Evolutionary conservation across 2,797 vertebrate species (phyloP), one percentile per base, ranked within the genome.

Genomic region (Pangasius krempfi): DNA sequence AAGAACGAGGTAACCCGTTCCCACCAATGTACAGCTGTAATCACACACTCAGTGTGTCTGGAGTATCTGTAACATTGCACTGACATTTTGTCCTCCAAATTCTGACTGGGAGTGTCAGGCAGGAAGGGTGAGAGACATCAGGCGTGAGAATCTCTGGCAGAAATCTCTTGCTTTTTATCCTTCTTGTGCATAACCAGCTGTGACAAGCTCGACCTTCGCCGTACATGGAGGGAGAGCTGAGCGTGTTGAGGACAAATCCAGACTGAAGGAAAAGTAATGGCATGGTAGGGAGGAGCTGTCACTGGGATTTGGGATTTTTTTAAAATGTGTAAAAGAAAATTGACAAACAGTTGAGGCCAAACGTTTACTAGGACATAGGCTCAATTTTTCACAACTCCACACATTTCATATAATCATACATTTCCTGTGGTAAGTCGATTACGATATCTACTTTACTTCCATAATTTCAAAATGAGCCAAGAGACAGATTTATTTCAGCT

Each of bases 141-240:
- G 82, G 88, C 56, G 60, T 85, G 68, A 91, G 88, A 40, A 88
- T 91, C 89, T 84, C 85, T 89, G 87, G 72, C 88, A 89, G 85
- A 83, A 66, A 84, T 85, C 89, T 90, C 70, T 52, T 37, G 9
- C 72, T 72, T 78, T 84, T 72, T 68, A 33, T 73, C 75, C 83
- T 83, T 33, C 86, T 86, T 20, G 40, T 72, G 44, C 40, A 40
- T 86, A 86, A 91, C 68, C 72, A 84, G 86, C 84, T 89, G 84
- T 89, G 91, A 91, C 90, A 85, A 87, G 78, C 13, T 6, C 37
- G 66, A 80, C 89, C 89, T 89, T 54, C 13, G 13, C 22, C 68
- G 20, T 37, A n/a, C 52, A 64, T 27, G 64, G 54, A 85, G 33
- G 30, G 37, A 68, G 80, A 58, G 66, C n/a, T 37, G 66, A 85